Base-by-base conservation (phyloP, 2,797 vertebrate species). In the Rhinichthys osculus region DNA sequence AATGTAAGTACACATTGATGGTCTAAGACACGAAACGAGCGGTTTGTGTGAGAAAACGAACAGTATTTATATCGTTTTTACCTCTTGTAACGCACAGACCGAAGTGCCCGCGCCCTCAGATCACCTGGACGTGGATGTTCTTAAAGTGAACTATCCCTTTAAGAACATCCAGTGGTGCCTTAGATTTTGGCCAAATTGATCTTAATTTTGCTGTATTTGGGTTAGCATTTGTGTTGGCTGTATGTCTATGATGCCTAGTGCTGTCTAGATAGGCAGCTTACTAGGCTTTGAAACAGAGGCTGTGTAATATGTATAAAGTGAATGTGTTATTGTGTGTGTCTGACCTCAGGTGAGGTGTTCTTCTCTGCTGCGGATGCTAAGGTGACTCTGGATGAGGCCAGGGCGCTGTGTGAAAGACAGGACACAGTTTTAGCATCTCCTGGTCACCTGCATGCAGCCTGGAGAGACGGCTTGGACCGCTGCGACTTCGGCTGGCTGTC, bases 401-500 rank as follows among this genome's bases (percentile, higher is more conserved):
- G 86, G 50, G 82, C 81, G 50, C 93, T 92, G 82, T 99, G 98
- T 54, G 83, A 73, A 86, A 91, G 86, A 27, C 91, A 81, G 1
- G 93, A 89, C 0, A 93, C 95, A 0, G 91, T 93, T 42, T 76
- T 99, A 88, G 98, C 98, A 0, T 96, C 96, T 0, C 96, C 97
- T 0, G 98, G 97, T 8, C 96, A 98, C 11, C 92, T 99, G 71
- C 97, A 96, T 0, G 96, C 97, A 0, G 98, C 98, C 11, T 99
- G 98, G 98, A 96, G 96, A 87, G 94, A 90, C 0, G 98, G 98
- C 81, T 94, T 97, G 59, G 96, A 98, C 93, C 96, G 96, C 87
- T 99, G 98, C 7, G 96, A 98, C 93, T 97, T 97, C 2, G 95
- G 97, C 84, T 99, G 98, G 98, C 92, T 99, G 86, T 93, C 95